Evolutionary conservation across 2,113 vertebrate genomes (phyloP).

Genomic region (Mesoclemmys tuberculata): DNA sequence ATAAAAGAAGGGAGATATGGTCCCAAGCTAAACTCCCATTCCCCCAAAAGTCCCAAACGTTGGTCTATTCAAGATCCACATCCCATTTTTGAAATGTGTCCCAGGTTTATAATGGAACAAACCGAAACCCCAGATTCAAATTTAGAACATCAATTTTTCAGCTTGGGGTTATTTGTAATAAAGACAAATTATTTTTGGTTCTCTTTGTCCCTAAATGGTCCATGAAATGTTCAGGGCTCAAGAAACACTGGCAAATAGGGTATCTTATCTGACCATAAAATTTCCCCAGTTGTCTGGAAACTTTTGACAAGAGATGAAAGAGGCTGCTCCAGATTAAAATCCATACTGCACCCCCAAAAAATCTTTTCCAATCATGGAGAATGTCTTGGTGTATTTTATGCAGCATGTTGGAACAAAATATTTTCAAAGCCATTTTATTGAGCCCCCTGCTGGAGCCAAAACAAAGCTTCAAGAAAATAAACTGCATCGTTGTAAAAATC

Average conservation of each 20-base stretch:
- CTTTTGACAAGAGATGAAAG: slow-evolving; percentile 36
- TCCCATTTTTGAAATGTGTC: background rate
- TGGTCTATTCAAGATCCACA: background rate
- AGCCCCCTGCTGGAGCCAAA: background rate
- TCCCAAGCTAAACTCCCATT: background rate
- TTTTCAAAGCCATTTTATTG: background rate
- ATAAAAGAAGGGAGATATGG: background rate
- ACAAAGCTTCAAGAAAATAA: background rate
- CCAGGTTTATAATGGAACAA: background rate
- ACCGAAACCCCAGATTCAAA: background rate
- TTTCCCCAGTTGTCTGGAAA: slow-evolving; percentile 24
- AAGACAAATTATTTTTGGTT: background rate
- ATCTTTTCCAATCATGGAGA: slow-evolving; percentile 40
- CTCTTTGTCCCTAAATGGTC: background rate
- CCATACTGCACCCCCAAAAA: background rate
- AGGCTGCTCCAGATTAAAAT: background rate
- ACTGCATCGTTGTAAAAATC: background rate
- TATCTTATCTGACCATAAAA: background rate
- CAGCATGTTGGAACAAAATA: background rate
- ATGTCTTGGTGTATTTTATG: background rate
- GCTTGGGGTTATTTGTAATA: background rate
- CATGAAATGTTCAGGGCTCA: background rate
- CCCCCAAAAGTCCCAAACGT: background rate
- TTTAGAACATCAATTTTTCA: background rate
- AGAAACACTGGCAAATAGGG: background rate